Conservation (phyloP, 1,140 invertebrate genomes). For the Panagrolaimus sp. region DNA sequence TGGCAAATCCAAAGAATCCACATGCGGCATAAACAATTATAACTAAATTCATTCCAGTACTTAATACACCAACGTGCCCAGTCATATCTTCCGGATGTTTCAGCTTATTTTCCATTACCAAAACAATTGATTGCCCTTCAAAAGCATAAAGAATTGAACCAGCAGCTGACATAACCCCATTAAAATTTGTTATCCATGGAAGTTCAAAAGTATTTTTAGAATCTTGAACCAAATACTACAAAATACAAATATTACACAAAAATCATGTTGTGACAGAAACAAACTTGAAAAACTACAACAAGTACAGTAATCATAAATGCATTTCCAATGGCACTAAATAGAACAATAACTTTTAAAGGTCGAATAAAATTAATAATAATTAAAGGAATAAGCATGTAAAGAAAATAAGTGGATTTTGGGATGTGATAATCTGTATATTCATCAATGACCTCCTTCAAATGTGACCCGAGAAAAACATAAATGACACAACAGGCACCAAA, state of each 20-base stretch:
- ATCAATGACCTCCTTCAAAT: slow-evolving; percentile 50
- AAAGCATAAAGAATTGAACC: too few relatives aligned
- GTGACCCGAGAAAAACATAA: slow-evolving; percentile 51
- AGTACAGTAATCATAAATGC: slow-evolving; percentile 47
- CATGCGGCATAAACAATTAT: slow-evolving; percentile 42
- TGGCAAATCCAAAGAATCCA: slow-evolving; percentile 56
- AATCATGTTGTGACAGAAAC: not conserved
- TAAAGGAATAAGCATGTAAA: slow-evolving; percentile 37
- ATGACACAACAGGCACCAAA: slow-evolving; percentile 55
- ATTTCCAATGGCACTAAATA: slow-evolving; percentile 46
- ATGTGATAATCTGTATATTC: slow-evolving; percentile 32
- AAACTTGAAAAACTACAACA: slow-evolving; percentile 49
- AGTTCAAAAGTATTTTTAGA: too few relatives aligned
- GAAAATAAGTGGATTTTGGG: slow-evolving; percentile 32
- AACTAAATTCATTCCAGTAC: slow-evolving; percentile 48
- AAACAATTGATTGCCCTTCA: too few relatives aligned
- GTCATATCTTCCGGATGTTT: slow-evolving; percentile 46
- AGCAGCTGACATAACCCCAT: too few relatives aligned
- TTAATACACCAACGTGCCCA: slow-evolving; percentile 46
- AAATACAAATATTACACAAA: too few relatives aligned
- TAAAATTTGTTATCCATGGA: too few relatives aligned
- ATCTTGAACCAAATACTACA: too few relatives aligned
- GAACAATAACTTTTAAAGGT: slow-evolving; percentile 30
- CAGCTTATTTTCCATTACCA: slow-evolving; percentile 46
- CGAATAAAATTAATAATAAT: slow-evolving; percentile 35